phyloP scores from a whole-genome alignment of 2,113 vertebrate species.

The Odobenus rosmarus region DNA sequence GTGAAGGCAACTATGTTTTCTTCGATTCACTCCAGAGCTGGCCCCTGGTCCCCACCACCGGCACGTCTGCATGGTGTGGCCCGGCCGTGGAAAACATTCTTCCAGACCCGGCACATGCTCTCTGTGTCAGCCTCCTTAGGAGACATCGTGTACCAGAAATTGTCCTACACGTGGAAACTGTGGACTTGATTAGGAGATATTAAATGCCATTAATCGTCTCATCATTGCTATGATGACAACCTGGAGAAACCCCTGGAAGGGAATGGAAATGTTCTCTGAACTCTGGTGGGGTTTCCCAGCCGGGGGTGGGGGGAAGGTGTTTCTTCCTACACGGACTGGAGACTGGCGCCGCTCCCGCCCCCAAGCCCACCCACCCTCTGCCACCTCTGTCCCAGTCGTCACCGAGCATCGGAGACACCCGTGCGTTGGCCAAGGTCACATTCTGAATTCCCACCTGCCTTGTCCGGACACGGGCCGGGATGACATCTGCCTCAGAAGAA shows the following conservation, averaged over 20 bases:
- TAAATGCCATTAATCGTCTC: conserved; percentile 92
- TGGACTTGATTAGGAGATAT: conserved; percentile 91
- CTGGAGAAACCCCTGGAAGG: conserved; percentile 87
- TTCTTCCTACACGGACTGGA: neutral
- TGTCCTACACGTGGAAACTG: conserved; percentile 90
- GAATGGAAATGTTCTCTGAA: neutral
- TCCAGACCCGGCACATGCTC: conserved; percentile 89
- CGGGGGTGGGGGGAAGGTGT: neutral
- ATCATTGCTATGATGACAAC: conserved; percentile 86
- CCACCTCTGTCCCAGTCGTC: neutral
- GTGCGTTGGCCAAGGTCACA: neutral
- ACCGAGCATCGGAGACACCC: too few relatives aligned
- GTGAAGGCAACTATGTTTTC: neutral
- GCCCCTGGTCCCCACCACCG: neutral
- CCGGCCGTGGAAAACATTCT: conserved; percentile 82
- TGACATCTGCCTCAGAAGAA: neutral
- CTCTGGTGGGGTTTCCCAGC: neutral
- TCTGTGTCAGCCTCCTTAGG: conserved; percentile 92
- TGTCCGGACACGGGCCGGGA: neutral
- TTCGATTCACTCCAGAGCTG: neutral
- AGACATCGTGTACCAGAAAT: conserved; percentile 88
- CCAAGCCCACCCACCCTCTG: neutral
- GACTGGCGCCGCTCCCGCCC: neutral
- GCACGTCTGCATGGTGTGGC: neutral
- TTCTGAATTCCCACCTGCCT: neutral